These are phyloP conservation scores for Tubulanus polymorphus DNA, from an alignment of 2,888 invertebrate genomes.

Conservation along the genomic window DNA sequence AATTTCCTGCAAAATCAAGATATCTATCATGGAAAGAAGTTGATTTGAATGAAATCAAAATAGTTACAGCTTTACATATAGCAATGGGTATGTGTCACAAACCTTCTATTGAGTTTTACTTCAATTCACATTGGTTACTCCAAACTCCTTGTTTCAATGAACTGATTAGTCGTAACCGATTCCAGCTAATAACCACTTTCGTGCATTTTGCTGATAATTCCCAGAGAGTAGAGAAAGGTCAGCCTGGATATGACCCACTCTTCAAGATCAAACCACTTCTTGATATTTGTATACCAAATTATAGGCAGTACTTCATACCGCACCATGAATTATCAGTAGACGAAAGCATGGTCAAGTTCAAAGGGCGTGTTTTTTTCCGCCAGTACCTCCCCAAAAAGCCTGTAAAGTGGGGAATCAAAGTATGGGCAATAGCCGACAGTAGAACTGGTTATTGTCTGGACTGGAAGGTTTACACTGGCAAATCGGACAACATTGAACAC, in stretches of 20 bases:
- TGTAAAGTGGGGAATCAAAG: not conserved
- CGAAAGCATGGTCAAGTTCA: conserved; percentile 19
- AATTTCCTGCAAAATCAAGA: not conserved
- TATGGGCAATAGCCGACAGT: not conserved
- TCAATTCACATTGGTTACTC: not conserved
- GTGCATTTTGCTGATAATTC: not conserved
- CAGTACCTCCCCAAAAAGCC: conserved; percentile 20
- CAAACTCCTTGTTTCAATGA: not conserved
- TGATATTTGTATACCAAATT: conserved; percentile 16
- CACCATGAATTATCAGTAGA: conserved; percentile 6
- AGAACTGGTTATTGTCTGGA: not conserved
- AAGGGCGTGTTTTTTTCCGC: conserved; percentile 13
- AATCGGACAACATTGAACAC: not conserved
- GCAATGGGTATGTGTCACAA: not conserved
- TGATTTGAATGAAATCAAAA: not conserved
- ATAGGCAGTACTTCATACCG: conserved; percentile 9
- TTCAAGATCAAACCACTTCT: conserved; percentile 7
- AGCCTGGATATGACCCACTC: not conserved
- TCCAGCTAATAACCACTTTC: not conserved
- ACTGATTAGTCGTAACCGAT: not conserved
- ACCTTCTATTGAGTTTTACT: not conserved
- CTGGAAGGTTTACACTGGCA: not conserved
- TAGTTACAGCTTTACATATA: not conserved
- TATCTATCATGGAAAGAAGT: not conserved
- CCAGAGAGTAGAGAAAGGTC: not conserved